A percentile compares a stretch with the other conserved stretches of the same genome.
Evolutionary conservation across 2,797 vertebrate genomes (phyloP).

Genomic region (Lemur catta): DNA sequence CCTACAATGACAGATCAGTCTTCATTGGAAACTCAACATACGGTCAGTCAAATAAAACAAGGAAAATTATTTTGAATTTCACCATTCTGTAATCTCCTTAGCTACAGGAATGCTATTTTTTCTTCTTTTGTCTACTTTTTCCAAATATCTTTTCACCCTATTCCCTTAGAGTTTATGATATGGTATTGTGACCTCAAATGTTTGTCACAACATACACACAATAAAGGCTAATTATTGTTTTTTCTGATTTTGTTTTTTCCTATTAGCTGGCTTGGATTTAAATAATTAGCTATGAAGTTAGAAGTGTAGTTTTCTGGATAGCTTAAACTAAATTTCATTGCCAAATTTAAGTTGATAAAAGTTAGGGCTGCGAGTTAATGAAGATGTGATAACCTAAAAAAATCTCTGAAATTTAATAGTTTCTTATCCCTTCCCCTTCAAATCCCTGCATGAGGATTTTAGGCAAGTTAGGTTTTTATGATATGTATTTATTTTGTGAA

Average conservation of each 20-base stretch:
- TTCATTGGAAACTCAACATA: not conserved
- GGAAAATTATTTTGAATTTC: not conserved
- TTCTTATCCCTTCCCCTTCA: not conserved
- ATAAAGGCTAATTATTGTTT: not conserved
- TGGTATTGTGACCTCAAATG: not conserved
- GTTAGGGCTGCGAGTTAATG: not conserved
- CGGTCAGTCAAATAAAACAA: not conserved
- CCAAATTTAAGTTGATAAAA: not conserved
- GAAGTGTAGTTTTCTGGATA: not conserved
- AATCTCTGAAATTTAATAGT: not conserved
- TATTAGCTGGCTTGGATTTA: not conserved
- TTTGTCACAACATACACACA: not conserved
- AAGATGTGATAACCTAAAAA: not conserved
- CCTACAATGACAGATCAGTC: fast-evolving
- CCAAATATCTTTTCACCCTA: not conserved
- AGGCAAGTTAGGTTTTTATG: not conserved
- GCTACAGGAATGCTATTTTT: not conserved
- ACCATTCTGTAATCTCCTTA: not conserved
- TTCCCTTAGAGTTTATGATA: not conserved
- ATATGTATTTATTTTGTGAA: not conserved
- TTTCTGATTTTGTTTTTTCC: not conserved
- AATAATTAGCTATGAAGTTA: not conserved
- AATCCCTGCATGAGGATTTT: not conserved
- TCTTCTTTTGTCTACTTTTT: not conserved
- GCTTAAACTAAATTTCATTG: not conserved